Conservation (phyloP, 2,888 invertebrate species). For the Lomographa bimaculata region DNA sequence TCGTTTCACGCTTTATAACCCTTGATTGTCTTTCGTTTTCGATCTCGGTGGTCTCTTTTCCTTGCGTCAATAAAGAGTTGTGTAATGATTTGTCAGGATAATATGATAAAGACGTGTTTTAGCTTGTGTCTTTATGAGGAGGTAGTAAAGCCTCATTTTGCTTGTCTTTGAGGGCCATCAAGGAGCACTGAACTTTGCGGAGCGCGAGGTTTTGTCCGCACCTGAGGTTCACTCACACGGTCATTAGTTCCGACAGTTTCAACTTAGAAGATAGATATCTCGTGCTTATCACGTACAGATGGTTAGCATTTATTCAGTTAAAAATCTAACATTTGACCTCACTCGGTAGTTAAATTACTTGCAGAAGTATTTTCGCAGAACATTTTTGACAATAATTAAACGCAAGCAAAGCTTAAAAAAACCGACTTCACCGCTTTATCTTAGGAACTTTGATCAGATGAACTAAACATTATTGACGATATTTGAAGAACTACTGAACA, state of each 20-base stretch:
- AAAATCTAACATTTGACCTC: slow-evolving; percentile 15
- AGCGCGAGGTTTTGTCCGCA: slow-evolving; percentile 67
- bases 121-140: slow-evolving; percentile 8
- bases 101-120: slow-evolving; percentile 24
- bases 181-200: slow-evolving; percentile 79
- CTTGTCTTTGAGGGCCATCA: slow-evolving; percentile 39
- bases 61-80: slow-evolving; percentile 52
- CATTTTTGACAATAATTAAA: slow-evolving; percentile 13
- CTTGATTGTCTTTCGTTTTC: slow-evolving; percentile 26
- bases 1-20: slow-evolving; percentile 10
- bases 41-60: slow-evolving; percentile 50
- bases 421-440: too few relatives aligned
- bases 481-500: too few relatives aligned
- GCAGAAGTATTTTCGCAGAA: slow-evolving; percentile 16
- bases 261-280: slow-evolving; percentile 63
- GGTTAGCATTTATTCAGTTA: slow-evolving; percentile 9
- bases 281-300: slow-evolving; percentile 53
- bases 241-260: slow-evolving; percentile 71
- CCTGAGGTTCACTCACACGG: slow-evolving; percentile 74
- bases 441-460: too few relatives aligned
- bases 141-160: slow-evolving; percentile 52
- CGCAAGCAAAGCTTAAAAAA: too few relatives aligned
- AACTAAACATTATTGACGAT: too few relatives aligned
- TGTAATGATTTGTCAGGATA: slow-evolving; percentile 55
- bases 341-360: slow-evolving; percentile 21